A percentile compares a stretch with the other conserved stretches of the same genome.
Evolutionary conservation across 2,113 vertebrate genomes (phyloP).

Genomic region (Etheostoma cragini): DNA sequence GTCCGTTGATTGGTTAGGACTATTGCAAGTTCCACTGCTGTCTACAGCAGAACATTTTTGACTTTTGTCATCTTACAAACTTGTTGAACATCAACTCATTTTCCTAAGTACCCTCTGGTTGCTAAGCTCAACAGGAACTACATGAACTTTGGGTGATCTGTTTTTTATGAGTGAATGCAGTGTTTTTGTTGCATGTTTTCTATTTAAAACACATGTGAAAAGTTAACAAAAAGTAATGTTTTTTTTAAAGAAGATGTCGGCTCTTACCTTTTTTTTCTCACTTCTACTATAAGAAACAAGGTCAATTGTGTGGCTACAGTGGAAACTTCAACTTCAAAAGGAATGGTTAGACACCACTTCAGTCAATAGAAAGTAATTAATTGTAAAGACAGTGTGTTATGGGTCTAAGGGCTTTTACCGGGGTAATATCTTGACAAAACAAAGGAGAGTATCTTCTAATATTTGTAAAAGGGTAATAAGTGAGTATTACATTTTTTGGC

Average conservation of each 20-base stretch:
- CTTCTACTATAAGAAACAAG: slow-evolving; percentile 7
- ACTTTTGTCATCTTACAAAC: slow-evolving; percentile 25
- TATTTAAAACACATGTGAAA: not conserved
- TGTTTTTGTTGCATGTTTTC: slow-evolving; percentile 18
- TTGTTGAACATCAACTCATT: slow-evolving; percentile 19
- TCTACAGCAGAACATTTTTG: slow-evolving; percentile 13
- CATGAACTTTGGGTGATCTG: slow-evolving; percentile 6
- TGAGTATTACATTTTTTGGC: no score
- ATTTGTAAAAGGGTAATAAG: no score
- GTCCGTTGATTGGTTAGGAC: slow-evolving; percentile 8
- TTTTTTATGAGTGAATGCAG: slow-evolving; percentile 13
- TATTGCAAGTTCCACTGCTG: not conserved
- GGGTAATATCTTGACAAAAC: no score
- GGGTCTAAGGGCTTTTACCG: not conserved
- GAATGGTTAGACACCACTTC: slow-evolving; percentile 20
- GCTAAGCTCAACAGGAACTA: slow-evolving; percentile 13
- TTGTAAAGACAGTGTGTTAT: not conserved
- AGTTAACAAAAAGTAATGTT: not conserved
- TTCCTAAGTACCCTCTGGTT: slow-evolving; percentile 1
- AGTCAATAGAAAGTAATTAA: not conserved
- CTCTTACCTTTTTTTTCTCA: not conserved
- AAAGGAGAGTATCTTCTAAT: no score
- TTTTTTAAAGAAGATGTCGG: not conserved
- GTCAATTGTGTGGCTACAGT: not conserved
- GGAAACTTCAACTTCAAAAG: slow-evolving; percentile 1